Evolutionary conservation across 2,797 vertebrate genomes (phyloP), one percentile per base, ranked within the genome.

Genomic region (Varecia variegata): DNA sequence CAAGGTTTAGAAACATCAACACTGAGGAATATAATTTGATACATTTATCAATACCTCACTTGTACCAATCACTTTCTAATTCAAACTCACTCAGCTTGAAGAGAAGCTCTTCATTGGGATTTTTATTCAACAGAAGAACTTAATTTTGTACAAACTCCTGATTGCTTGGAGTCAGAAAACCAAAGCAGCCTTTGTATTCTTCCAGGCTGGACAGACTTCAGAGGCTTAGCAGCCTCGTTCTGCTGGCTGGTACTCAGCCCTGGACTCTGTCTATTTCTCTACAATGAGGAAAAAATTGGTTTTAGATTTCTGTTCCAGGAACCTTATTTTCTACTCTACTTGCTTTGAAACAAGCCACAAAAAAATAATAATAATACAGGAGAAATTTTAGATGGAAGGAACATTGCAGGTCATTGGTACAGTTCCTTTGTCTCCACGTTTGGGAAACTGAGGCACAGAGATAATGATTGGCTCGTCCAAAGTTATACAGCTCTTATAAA

Each of bases 301-400:
- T 88, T 94, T 79, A 65, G 54, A 68, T 32, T 86, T 94, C 86
- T 93, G 52, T 89, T 89, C 38, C 82, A 93, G 91, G 62, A 97
- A 93, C 7, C 32, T 54, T 91, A 94, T 93, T 96, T 93, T 83
- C 68, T 82, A 77, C 83, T 86, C 82, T 92, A 20, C 82, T 97
- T 90, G 45, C n/a, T 67, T 95, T 94, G 74, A 96, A 96, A 73
- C 4, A 62, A 91, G 25, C 35, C 73, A 60, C 15, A 58, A 5
- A 70, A 11, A 7, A 27, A 30, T n/a, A 27, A 74, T 18, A 32
- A 43, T 43, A 43, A 38, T 20, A 32, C 20, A 12, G 4, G n/a
- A 88, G 38, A 60, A 18, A 80, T 62, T 92, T 86, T 47, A 90
- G 43, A 45, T 67, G 40, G 18, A 50, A 88, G 14, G 13, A 20